Base-by-base conservation (phyloP, 2,113 vertebrate species). In the Callithrix jacchus region DNA sequence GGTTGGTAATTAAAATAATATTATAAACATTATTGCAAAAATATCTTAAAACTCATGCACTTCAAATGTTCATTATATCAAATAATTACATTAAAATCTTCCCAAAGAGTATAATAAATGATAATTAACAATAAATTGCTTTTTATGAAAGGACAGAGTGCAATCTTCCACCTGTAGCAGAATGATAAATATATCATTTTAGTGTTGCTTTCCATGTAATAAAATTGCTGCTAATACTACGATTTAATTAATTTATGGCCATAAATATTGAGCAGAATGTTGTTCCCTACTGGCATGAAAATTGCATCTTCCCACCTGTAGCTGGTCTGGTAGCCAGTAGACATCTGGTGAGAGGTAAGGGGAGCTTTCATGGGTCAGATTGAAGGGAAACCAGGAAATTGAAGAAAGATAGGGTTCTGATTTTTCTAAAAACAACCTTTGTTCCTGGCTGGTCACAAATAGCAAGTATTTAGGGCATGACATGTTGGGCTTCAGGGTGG, bases 231-330 rank as follows among this genome's bases (percentile, higher is more conserved):
- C n/a, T 97, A 95, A 83, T 95, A 52, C 71, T 93, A 91, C 58
- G 64, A 81, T 97, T 97, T 97, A 97, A 97, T 97, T 97, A 97
- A 97, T 97, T 98, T 88, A 88, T 91, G 66, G 89, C 68, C 94
- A 87, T 98, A 98, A 97, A 97, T 97, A 97, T 74, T 79, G n/a
- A 64, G 45, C 52, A 88, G 87, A 90, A 95, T 90, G 66, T 37
- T 42, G 23, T 97, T 97, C 77, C 87, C 87, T 61, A 56, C 25
- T 66, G 89, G 61, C 76, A 82, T 49, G 32, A 71, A 91, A 97
- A 92, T n/a, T 52, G 47, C 77, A n/a, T 90, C n/a, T 71, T 76
- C 76, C 94, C 87, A 74, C 66, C 71, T 92, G 64, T 54, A 61
- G 64, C 0, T 8, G 68, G 42, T 35, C 76, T 89, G 47, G 66